Percentiles rank a stretch among this genome's conserved stretches.
Conservation (phyloP, 2,113 vertebrate genomes). For the Sinosuthora webbiana region DNA sequence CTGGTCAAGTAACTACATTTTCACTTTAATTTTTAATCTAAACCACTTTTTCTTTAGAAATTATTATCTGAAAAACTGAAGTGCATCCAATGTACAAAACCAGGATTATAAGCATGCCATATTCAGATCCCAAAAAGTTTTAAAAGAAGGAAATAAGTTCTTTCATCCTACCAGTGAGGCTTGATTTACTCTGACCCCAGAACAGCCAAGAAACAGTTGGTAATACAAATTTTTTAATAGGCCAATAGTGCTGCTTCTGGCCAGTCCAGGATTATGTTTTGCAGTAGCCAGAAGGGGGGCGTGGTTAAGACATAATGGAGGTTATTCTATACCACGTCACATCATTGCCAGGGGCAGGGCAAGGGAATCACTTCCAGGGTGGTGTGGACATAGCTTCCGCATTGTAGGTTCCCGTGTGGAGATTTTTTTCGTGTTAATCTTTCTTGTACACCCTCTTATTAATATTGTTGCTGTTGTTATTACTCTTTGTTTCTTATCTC, state of each 20-base stretch:
- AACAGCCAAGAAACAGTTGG: neutral
- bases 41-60: neutral
- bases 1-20: neutral
- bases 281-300: neutral
- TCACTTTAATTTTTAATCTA: neutral
- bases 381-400: rapidly evolving
- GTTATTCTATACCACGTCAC: neutral
- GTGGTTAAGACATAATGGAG: no score
- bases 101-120: neutral
- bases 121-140: neutral
- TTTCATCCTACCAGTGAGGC: neutral
- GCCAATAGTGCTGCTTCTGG: neutral
- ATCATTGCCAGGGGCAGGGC: neutral
- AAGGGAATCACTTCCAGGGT: rapidly evolving
- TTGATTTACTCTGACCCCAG: neutral
- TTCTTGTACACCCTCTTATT: neutral
- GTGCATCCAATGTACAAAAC: neutral
- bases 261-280: neutral
- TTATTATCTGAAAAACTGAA: neutral
- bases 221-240: neutral
- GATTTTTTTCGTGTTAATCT: neutral
- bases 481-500: neutral
- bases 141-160: neutral
- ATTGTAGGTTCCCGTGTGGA: neutral
- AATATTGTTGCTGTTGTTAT: neutral